Percentiles rank a stretch among this genome's conserved stretches.
These are phyloP conservation scores for Falco concolor DNA, from an alignment of 2,797 vertebrate species.

Conservation along the genomic window DNA sequence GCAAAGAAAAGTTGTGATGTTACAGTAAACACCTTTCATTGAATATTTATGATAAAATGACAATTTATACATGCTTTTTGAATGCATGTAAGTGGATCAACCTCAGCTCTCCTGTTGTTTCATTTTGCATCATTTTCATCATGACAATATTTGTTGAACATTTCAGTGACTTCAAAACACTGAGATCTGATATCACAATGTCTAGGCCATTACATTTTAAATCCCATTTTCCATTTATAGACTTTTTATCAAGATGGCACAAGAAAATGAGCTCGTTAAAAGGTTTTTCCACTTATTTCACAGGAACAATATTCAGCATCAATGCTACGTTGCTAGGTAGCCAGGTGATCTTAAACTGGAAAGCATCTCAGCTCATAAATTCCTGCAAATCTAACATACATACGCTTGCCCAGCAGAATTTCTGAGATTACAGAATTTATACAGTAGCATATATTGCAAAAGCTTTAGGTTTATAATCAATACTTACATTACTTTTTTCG, in stretches of 20 bases:
- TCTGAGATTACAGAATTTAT: not conserved
- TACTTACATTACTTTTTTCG: not conserved
- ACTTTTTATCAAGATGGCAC: not conserved
- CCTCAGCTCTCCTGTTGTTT: not conserved
- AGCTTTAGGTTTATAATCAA: not conserved
- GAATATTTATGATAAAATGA: not conserved
- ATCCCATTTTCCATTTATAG: not conserved
- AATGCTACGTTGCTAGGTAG: constrained; percentile 23
- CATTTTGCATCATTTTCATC: not conserved
- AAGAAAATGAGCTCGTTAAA: not conserved
- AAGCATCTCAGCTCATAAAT: not conserved
- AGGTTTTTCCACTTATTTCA: not conserved
- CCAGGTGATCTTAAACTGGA: constrained; percentile 17
- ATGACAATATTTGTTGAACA: not conserved
- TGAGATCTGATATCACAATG: not conserved
- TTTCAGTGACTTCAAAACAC: not conserved
- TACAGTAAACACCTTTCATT: not conserved
- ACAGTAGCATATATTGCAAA: not conserved
- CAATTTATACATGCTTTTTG: not conserved
- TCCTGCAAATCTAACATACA: not conserved
- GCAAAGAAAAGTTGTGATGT: not conserved
- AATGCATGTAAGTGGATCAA: not conserved
- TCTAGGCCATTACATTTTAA: not conserved
- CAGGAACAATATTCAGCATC: not conserved
- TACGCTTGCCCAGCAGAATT: not conserved